Conservation (phyloP, 2,113 vertebrate genomes). For the Paralichthys olivaceus region DNA sequence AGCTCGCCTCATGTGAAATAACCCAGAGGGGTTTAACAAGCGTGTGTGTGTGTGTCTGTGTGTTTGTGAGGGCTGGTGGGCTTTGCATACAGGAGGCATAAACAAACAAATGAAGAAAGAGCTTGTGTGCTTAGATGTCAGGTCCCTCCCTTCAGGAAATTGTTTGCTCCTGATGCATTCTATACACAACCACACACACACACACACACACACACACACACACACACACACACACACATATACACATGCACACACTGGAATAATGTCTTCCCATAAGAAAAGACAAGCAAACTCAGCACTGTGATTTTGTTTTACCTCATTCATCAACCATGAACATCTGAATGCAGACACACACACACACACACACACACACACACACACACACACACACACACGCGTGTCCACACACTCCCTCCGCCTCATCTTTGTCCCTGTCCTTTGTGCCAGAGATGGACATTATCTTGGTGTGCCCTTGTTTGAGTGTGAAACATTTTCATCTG, state of each 20-base stretch:
- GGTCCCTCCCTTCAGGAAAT: slow-evolving; percentile 35
- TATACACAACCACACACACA: slow-evolving; percentile 15
- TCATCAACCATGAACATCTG: slow-evolving; percentile 39
- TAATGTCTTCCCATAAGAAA: slow-evolving; percentile 38
- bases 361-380: not conserved
- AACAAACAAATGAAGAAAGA: slow-evolving; percentile 60
- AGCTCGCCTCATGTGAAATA: slow-evolving; percentile 58
- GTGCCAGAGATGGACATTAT: slow-evolving; percentile 62
- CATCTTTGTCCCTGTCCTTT: slow-evolving; percentile 41
- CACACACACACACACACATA: slow-evolving; percentile 7
- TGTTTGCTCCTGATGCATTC: slow-evolving; percentile 22
- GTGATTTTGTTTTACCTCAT: slow-evolving; percentile 50
- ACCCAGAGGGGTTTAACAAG: slow-evolving; percentile 57
- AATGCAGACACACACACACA: not conserved
- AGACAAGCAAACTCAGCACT: slow-evolving; percentile 39
- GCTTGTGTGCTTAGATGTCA: slow-evolving; percentile 27
- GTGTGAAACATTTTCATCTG: slow-evolving; percentile 70
- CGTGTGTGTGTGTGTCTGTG: slow-evolving; percentile 32
- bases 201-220: slow-evolving; percentile 2
- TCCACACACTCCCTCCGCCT: not conserved
- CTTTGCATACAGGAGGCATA: slow-evolving; percentile 33
- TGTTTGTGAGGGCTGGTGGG: slow-evolving; percentile 1
- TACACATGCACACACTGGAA: slow-evolving; percentile 11
- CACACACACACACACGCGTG: not conserved
- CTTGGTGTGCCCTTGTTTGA: slow-evolving; percentile 68